A percentile compares a stretch with the other conserved stretches of the same genome.
Conservation (phyloP, 2,888 invertebrate species). For the Colostygia pectinataria region DNA sequence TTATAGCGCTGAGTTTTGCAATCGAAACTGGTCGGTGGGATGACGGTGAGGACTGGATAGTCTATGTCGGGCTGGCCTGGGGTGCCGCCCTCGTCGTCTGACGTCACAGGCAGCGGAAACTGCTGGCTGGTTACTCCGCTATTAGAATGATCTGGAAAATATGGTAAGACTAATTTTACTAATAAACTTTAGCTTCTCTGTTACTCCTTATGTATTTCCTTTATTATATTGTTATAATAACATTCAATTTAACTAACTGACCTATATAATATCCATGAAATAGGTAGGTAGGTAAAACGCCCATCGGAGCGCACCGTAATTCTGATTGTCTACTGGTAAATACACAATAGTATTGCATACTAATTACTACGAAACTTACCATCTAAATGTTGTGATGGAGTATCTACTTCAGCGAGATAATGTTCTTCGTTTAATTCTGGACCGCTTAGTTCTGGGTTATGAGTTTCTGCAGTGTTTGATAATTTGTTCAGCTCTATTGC, state of each 20-base stretch:
- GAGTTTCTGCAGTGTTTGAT: conserved; percentile 11
- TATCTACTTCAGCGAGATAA: conserved; percentile 62
- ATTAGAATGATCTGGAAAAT: conserved; percentile 48
- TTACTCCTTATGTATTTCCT: too few species aligned
- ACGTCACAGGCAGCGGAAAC: conserved; percentile 67
- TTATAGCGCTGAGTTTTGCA: conserved; percentile 94
- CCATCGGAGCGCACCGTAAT: too few species aligned
- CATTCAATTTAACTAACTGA: too few species aligned
- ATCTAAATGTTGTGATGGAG: conserved; percentile 73
- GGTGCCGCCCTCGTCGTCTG: conserved; percentile 83
- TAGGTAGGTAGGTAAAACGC: not conserved
- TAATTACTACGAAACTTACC: conserved; percentile 48
- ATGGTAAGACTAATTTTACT: not conserved
- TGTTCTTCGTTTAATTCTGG: conserved; percentile 62
- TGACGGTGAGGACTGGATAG: conserved; percentile 89
- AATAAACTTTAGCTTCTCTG: too few species aligned
- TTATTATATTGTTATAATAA: too few species aligned
- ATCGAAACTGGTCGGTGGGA: conserved; percentile 90
- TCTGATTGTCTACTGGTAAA: too few species aligned
- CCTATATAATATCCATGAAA: too few species aligned
- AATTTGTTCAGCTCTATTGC: conserved; percentile 24
- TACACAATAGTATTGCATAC: too few species aligned
- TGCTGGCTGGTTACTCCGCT: conserved; percentile 61
- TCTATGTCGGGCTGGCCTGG: conserved; percentile 89
- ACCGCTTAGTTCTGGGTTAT: conserved; percentile 29